Evolutionary conservation across 2,888 invertebrate genomes (phyloP).

Genomic region (Brachyopa scutellaris): DNA sequence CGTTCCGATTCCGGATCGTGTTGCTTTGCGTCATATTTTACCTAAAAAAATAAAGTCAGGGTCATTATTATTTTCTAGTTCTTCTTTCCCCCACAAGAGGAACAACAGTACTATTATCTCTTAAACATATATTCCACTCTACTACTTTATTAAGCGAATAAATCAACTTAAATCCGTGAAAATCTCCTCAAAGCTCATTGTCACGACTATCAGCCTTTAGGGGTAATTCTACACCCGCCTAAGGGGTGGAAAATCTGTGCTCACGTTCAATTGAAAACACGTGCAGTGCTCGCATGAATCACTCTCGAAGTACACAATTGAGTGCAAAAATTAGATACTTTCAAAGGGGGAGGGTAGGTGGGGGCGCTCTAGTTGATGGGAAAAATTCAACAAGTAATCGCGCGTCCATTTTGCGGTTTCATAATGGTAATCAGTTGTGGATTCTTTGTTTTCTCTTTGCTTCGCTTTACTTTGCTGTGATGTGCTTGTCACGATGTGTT

Average conservation of each 20-base stretch:
- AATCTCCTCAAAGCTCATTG: slow-evolving; percentile 15
- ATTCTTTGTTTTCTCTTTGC: not conserved
- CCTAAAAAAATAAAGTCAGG: slow-evolving; percentile 70
- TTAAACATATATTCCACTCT: too few relatives aligned
- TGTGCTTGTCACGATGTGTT: slow-evolving; percentile 1
- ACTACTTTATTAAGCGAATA: slow-evolving; percentile 16
- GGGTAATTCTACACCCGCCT: not conserved
- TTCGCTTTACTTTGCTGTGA: not conserved
- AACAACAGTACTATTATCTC: slow-evolving; percentile 14
- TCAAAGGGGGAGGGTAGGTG: not conserved
- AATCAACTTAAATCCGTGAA: slow-evolving; percentile 34
- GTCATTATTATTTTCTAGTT: not conserved
- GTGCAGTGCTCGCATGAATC: slow-evolving; percentile 44
- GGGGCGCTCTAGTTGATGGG: not conserved
- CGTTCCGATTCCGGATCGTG: slow-evolving; percentile 78
- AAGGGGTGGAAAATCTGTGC: not conserved
- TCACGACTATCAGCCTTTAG: slow-evolving; percentile 8
- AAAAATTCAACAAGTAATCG: slow-evolving; percentile 32
- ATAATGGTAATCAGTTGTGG: not conserved
- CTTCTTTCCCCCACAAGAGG: not conserved
- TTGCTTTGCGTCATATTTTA: slow-evolving; percentile 77
- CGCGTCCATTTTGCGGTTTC: slow-evolving; percentile 4
- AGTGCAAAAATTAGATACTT: not conserved
- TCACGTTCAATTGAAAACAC: slow-evolving; percentile 50
- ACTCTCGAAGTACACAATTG: not conserved